phyloP scores from a whole-genome alignment of 2,113 vertebrate species.

The Sinocyclocheilus maitianheensis region DNA sequence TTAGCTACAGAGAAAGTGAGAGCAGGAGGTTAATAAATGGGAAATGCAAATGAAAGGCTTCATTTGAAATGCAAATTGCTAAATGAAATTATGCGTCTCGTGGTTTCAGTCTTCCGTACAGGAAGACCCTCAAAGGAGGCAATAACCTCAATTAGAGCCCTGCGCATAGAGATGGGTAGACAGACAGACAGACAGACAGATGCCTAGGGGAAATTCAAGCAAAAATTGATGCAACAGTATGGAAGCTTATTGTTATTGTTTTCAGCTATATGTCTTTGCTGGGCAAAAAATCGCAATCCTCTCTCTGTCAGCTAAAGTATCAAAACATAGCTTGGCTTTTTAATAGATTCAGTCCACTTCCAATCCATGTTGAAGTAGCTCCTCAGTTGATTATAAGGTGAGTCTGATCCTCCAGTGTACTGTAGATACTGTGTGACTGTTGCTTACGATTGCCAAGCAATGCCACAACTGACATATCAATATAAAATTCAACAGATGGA shows the following conservation, averaged over 20 bases:
- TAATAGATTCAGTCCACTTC: too few species aligned
- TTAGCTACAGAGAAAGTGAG: constrained; percentile 66
- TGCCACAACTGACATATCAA: too few species aligned
- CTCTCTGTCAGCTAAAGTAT: background rate
- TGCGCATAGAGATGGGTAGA: background rate
- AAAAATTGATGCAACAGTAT: constrained; percentile 35
- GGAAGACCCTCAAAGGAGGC: constrained; percentile 58
- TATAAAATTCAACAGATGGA: too few species aligned
- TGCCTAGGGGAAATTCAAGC: background rate
- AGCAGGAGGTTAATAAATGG: constrained; percentile 63
- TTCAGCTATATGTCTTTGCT: background rate
- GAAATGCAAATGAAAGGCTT: constrained; percentile 71
- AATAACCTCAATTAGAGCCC: constrained; percentile 70
- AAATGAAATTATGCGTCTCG: constrained; percentile 70
- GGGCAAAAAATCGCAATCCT: too few species aligned
- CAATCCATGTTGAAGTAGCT: too few species aligned
- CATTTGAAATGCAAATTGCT: constrained; percentile 77
- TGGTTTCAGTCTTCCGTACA: constrained; percentile 62
- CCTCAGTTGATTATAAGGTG: background rate
- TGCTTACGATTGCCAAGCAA: too few species aligned
- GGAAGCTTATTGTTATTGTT: background rate
- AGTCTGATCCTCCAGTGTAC: background rate
- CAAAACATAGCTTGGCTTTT: background rate
- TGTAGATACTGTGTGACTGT: too few species aligned
- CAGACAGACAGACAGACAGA: background rate